phyloP scores from a whole-genome alignment of 2,888 invertebrate genomes.

The Saturnia japonica region DNA sequence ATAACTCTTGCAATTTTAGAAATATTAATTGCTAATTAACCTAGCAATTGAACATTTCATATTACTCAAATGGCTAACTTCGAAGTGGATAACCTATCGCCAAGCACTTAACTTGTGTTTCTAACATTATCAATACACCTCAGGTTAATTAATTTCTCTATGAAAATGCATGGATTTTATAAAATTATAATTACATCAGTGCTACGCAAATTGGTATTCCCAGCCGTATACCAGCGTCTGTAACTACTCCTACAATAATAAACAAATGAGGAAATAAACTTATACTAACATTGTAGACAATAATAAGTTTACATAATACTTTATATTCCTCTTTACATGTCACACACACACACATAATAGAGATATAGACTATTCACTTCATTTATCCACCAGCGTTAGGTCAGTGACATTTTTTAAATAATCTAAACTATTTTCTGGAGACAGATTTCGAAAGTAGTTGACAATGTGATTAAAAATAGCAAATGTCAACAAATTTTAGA shows the following conservation, averaged over 20 bases:
- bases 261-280: neutral
- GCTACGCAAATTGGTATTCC: neutral
- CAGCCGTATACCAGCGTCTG: neutral
- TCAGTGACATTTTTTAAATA: no score
- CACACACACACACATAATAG: neutral
- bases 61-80: neutral
- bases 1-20: no score
- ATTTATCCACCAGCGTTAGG: neutral
- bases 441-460: no score
- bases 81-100: no score
- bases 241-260: neutral
- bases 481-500: neutral
- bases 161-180: neutral
- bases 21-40: neutral
- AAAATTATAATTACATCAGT: neutral
- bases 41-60: neutral
- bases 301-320: neutral
- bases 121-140: neutral
- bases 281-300: neutral
- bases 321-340: neutral
- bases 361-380: neutral
- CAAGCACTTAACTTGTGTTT: neutral
- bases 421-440: no score
- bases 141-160: neutral
- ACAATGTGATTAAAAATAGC: no score